Base-by-base conservation (phyloP, 2,797 vertebrate genomes). In the Liparis tanakae region DNA sequence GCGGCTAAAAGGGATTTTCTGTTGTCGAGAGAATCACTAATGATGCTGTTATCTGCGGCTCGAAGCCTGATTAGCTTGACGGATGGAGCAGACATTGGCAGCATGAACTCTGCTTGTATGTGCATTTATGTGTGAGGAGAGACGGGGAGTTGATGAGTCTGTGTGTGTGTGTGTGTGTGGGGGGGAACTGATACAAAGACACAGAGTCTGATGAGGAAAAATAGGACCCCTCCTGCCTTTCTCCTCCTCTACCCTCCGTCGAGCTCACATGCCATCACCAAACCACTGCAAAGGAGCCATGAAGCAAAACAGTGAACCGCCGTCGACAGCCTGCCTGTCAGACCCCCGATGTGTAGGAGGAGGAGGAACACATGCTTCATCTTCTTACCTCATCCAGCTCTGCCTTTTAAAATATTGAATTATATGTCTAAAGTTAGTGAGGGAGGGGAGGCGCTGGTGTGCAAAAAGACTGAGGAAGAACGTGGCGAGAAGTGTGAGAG, bases 21-120 rank as follows among this genome's bases (percentile, higher is more conserved):
- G 59, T 85, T 83, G 78, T 80, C 7, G 62, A 76, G 80, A 68
- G 58, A 77, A 67, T 55, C 39, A 0, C 77, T 90, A 89, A 91
- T 90, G 84, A 90, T 75, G 82, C 63, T 80, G 86, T 87, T 91
- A 89, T 92, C 83, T 85, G 67, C 55, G 36, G 71, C 82, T 85
- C 7, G 33, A 64, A 85, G 87, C 74, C 81, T 88, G 90, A 88
- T 91, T 88, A 90, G 78, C 64, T 79, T 82, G 85, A 87, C 44
- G 61, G 72, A 90, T 83, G 71, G 66, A 70, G 76, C 78, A 70
- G 82, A 60, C 70, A 54, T 58, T 80, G 74, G 78, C 86, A 81
- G 84, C 53, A 54, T 71, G 70, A 81, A 53, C 75, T 84, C 66
- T 58, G 79, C 30, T 59, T 69, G 9, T 59, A 67, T 72, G 72